A percentile compares a stretch with the other conserved stretches of the same genome.
These are phyloP conservation scores for Bufotes viridis DNA, from an alignment of 2,797 vertebrate species.

Conservation along the genomic window DNA sequence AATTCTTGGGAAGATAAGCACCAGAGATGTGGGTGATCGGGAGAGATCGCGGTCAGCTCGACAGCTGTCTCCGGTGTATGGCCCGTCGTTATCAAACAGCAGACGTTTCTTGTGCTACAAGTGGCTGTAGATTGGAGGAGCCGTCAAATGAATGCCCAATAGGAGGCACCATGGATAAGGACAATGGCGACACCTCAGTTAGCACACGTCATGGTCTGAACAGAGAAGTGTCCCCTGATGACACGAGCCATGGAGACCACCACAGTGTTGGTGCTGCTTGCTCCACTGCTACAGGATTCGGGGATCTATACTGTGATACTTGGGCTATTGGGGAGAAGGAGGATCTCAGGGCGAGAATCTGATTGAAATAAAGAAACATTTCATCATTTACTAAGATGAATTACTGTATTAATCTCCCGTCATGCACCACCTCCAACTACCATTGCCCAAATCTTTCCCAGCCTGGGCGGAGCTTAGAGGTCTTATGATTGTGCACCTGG, in stretches of 20 bases:
- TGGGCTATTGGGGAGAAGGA: background rate
- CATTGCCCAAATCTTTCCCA: background rate
- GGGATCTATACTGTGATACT: background rate
- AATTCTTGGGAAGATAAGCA: no score
- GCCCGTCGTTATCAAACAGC: no score
- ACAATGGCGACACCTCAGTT: no score
- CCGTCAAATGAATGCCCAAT: background rate
- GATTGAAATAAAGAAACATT: background rate
- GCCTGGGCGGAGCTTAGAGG: background rate
- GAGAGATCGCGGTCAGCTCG: no score
- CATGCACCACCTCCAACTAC: background rate
- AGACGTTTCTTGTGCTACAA: background rate
- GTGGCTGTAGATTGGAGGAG: background rate
- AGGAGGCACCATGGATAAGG: background rate
- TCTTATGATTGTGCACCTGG: no score
- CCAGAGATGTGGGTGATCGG: no score
- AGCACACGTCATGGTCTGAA: background rate
- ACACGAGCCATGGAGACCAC: background rate
- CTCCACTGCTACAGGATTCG: background rate
- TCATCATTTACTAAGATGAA: background rate
- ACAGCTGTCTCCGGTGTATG: no score
- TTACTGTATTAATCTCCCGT: background rate
- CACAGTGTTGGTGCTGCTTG: background rate
- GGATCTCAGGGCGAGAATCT: background rate
- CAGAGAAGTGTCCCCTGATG: background rate